A percentile compares a stretch with the other conserved stretches of the same genome.
phyloP scores from a whole-genome alignment of 2,888 invertebrate species.

The Odontomyia ornata region DNA sequence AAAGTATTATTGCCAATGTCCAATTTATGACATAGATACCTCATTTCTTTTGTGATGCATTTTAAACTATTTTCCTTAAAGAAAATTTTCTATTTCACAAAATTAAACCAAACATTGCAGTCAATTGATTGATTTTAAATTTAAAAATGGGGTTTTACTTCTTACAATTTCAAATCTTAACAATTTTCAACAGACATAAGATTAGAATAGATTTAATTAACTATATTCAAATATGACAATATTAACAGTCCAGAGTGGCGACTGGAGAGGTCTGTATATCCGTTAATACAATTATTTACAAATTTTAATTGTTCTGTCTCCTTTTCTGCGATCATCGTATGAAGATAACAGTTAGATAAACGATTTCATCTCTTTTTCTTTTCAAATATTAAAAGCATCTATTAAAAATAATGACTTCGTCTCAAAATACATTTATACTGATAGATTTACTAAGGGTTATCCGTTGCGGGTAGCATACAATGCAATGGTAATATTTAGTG shows the following conservation, averaged over 20 bases:
- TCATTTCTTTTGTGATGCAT: background rate
- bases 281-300: constrained; percentile 38
- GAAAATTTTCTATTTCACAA: background rate
- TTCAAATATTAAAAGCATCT: constrained; percentile 2
- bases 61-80: background rate
- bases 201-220: constrained; percentile 31
- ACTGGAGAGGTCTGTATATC: constrained; percentile 18
- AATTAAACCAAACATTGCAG: background rate
- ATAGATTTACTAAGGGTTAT: background rate
- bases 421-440: background rate
- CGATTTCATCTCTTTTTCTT: background rate
- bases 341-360: background rate
- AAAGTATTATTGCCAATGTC: no score
- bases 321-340: background rate
- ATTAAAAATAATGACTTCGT: constrained; percentile 10
- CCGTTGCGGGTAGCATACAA: background rate
- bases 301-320: background rate
- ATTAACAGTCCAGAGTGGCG: constrained; percentile 44
- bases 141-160: background rate
- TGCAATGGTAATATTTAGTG: constrained; percentile 4
- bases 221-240: constrained; percentile 27
- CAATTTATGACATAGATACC: background rate
- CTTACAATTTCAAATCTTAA: constrained; percentile 24
- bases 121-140: background rate
- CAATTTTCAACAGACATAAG: constrained; percentile 18